Evolutionary conservation across 2,797 vertebrate species (phyloP).

Genomic region (Anas acuta): DNA sequence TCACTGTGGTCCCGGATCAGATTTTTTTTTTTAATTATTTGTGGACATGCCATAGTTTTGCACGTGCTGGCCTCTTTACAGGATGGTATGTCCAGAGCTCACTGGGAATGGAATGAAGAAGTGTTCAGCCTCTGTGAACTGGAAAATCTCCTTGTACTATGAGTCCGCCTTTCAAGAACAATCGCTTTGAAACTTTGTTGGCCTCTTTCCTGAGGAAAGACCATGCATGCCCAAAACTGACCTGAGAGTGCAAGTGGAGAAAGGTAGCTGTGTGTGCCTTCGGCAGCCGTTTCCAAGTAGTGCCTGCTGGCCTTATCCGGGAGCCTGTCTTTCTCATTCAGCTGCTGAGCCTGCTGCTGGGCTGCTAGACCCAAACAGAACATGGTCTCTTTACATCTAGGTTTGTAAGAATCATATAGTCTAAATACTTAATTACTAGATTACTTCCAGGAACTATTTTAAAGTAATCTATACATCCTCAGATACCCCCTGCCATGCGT

Average conservation of each 20-base stretch:
- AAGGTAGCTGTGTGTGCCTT: background rate
- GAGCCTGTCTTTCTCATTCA: accelerated
- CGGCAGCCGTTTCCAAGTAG: background rate
- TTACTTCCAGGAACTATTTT: constrained; percentile 5
- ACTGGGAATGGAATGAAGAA: background rate
- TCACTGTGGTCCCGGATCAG: background rate
- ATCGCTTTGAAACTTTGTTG: background rate
- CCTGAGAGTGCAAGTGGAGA: accelerated
- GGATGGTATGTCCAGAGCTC: background rate
- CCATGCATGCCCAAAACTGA: background rate
- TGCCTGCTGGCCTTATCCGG: accelerated
- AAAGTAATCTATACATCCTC: background rate
- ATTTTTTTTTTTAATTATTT: background rate
- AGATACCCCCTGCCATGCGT: background rate
- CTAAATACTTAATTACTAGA: background rate
- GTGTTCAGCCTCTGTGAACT: background rate
- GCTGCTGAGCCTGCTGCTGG: background rate
- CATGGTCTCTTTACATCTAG: background rate
- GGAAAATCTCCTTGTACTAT: background rate
- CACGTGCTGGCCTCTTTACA: background rate
- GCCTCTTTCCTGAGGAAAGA: background rate
- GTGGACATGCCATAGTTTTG: background rate
- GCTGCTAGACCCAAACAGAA: background rate
- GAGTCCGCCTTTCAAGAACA: background rate
- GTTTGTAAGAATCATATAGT: background rate